Evolutionary conservation across 2,797 vertebrate species (phyloP).

Genomic region (Pipistrellus pipistrellus): DNA sequence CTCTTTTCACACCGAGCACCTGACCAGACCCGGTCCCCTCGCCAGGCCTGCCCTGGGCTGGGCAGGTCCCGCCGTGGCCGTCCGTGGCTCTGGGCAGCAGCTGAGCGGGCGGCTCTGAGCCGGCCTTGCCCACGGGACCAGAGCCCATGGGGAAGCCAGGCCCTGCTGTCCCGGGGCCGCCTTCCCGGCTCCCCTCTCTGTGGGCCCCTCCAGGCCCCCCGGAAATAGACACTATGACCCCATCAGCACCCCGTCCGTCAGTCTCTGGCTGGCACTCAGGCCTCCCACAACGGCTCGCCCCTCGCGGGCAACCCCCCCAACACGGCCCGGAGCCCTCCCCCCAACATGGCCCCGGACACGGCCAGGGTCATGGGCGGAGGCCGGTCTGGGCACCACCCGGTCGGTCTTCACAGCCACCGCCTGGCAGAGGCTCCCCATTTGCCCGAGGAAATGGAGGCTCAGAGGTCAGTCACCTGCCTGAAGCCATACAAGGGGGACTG

Average conservation of each 20-base stretch:
- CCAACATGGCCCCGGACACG: too few relatives aligned
- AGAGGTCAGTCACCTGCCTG: background rate
- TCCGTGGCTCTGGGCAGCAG: background rate
- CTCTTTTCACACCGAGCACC: background rate
- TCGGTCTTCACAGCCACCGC: background rate
- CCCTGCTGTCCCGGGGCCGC: background rate
- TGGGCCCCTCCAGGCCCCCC: background rate
- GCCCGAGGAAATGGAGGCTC: background rate
- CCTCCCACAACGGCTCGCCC: accelerated
- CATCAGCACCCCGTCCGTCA: accelerated
- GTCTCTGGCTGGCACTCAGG: accelerated
- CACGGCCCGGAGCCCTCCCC: too few relatives aligned
- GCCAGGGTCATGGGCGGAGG: accelerated
- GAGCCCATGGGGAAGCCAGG: accelerated
- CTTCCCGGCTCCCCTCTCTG: accelerated
- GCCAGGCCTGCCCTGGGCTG: background rate
- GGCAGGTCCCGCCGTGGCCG: too few relatives aligned
- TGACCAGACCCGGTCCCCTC: too few relatives aligned
- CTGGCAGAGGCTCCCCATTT: too few relatives aligned
- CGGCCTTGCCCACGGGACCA: too few relatives aligned
- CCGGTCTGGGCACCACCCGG: accelerated
- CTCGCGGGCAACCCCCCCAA: accelerated
- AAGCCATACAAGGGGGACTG: background rate
- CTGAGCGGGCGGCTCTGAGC: background rate
- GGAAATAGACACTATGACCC: accelerated